These are phyloP conservation scores for Micrastur ruficollis DNA, from an alignment of 2,797 vertebrate species.

Conservation along the genomic window DNA sequence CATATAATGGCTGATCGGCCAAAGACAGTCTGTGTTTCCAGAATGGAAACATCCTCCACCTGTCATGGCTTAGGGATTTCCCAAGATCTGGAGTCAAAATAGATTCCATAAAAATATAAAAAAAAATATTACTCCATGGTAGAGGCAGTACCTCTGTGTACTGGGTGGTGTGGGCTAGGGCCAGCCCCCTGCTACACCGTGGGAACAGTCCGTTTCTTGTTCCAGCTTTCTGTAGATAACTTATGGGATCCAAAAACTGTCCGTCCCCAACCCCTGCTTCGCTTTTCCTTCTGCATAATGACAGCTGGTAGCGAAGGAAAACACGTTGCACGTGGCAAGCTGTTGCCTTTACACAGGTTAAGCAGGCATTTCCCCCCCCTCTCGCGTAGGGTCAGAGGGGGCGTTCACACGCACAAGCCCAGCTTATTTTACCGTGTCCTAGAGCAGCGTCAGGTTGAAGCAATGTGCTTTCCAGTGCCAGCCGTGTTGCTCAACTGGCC, in stretches of 20 bases:
- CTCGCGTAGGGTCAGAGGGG: not conserved
- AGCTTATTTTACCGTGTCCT: not conserved
- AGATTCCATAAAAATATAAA: fast-evolving
- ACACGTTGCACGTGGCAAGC: fast-evolving
- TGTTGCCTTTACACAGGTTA: not conserved
- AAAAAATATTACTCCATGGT: fast-evolving
- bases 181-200: not conserved
- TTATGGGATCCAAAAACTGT: not conserved
- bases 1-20: fast-evolving
- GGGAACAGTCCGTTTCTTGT: not conserved
- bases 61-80: not conserved
- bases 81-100: not conserved
- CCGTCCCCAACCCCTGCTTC: fast-evolving
- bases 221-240: not conserved
- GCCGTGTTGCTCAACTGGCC: fast-evolving
- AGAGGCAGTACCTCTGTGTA: not conserved
- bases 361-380: not conserved
- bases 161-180: not conserved
- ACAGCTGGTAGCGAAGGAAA: not conserved
- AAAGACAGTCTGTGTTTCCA: fast-evolving
- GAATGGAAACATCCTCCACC: fast-evolving
- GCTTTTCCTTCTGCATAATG: not conserved
- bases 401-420: not conserved
- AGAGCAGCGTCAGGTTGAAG: not conserved
- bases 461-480: not conserved